phyloP scores from a whole-genome alignment of 1,140 invertebrate genomes.

The Episyrphus balteatus region DNA sequence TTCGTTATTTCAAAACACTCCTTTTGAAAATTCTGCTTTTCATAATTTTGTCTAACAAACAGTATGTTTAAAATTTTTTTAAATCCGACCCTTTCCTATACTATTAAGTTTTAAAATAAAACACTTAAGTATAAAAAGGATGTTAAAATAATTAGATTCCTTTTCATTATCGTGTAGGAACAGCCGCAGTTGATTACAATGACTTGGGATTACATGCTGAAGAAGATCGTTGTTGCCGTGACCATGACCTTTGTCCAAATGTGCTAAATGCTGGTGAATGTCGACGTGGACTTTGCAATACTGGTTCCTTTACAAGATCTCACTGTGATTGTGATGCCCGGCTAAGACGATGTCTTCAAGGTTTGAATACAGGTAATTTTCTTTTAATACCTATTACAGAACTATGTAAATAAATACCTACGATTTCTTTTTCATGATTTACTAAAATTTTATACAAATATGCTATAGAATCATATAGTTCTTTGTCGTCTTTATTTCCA shows the following conservation, averaged over 20 bases:
- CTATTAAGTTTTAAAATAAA: no score
- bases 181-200: conserved; percentile 45
- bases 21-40: no score
- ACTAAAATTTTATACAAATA: no score
- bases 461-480: no score
- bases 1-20: no score
- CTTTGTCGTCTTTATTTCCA: conserved; percentile 3
- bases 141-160: no score
- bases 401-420: not conserved
- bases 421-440: not conserved
- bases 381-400: not conserved
- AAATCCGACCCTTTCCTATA: no score
- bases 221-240: conserved; percentile 62
- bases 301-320: conserved; percentile 54
- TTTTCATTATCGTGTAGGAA: conserved; percentile 19
- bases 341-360: conserved; percentile 54
- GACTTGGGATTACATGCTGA: conserved; percentile 52
- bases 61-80: no score
- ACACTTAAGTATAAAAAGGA: no score
- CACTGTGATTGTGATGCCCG: conserved; percentile 61
- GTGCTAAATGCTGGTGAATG: conserved; percentile 48
- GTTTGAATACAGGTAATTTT: conserved; percentile 41
- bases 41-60: no score
- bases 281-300: conserved; percentile 54
- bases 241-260: conserved; percentile 63